Evolutionary conservation across 37 sponge, comb jelly and placozoan species (phyloP), one percentile per base, ranked within the genome.

Genomic region (Amphimedon queenslandica): DNA sequence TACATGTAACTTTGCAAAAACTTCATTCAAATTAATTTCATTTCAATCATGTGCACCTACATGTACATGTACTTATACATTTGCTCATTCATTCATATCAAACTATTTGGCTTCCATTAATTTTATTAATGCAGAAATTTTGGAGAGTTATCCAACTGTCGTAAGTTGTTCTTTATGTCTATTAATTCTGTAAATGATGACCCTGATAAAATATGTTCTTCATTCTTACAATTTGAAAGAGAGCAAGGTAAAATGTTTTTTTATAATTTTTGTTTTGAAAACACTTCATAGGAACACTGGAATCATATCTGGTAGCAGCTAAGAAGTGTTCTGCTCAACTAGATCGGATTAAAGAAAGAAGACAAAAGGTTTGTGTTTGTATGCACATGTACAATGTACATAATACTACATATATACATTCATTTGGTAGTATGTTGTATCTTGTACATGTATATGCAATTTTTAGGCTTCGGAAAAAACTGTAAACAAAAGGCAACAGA

Each of bases 211-310:
- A 75, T 88, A 67, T 88, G 74, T 68, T 74, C 75, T 64, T 57
- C 73, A 1, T 53, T 77, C 37, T 82, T 92, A n/a, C 65, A 70
- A 67, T 84, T 92, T 80, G 93, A 92, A 79, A 75, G 90, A 42
- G 82, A 83, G 64, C 64, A 76, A 37, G 93, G 79, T 71, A n/a
- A n/a, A 29, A 23, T 11, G 64, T 63, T 8, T 29, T 8, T 29
- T 63, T 30, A 30, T 30, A 11, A 18, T 63, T 30, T 67, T 10
- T 33, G 39, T 33, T 5, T 35, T 13, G 10, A 35, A 67, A 32
- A 18, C 21, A 23, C n/a, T 38, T 10, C 6, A 39, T 27, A 67
- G 68, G 90, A 3, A 76, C 34, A 6, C 58, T 89, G 63, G 80
- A 79, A 38, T 76, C 53, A 28, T 75, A 57, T 31, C 77, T 78